A percentile compares a stretch with the other conserved stretches of the same genome.
phyloP scores from a whole-genome alignment of 2,888 invertebrate genomes.

The Mongoloraphidia duomilia region DNA sequence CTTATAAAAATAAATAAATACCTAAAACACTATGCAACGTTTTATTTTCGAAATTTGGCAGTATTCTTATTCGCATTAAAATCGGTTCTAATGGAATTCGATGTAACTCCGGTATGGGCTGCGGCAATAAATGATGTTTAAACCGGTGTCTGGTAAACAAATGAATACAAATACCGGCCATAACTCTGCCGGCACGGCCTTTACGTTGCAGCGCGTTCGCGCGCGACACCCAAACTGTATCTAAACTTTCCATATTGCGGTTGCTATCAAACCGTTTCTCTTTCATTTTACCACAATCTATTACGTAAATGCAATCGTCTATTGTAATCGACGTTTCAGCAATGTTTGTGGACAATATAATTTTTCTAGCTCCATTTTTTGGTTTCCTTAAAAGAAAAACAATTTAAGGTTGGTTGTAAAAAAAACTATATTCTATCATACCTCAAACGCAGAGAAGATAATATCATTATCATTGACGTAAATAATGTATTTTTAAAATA shows the following conservation, averaged over 20 bases:
- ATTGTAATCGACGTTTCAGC: conserved; percentile 94
- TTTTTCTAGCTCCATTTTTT: conserved; percentile 61
- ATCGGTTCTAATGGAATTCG: conserved; percentile 77
- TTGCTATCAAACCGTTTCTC: conserved; percentile 72
- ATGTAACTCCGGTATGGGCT: conserved; percentile 80
- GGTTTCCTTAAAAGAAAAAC: conserved; percentile 41
- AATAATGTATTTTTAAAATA: too few relatives aligned
- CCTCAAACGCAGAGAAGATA: too few relatives aligned
- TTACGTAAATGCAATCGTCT: conserved; percentile 87
- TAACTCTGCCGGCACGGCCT: conserved; percentile 84
- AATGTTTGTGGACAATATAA: conserved; percentile 81
- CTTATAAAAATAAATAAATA: conserved; percentile 16
- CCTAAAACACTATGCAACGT: conserved; percentile 37
- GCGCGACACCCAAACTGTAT: conserved; percentile 77
- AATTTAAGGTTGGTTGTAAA: neutral
- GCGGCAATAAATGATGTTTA: conserved; percentile 47
- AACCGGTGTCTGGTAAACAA: conserved; percentile 66
- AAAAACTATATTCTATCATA: too few relatives aligned
- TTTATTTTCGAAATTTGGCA: conserved; percentile 38
- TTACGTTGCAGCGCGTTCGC: conserved; percentile 82
- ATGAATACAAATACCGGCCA: conserved; percentile 76
- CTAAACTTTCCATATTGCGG: conserved; percentile 76
- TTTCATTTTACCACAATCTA: conserved; percentile 87
- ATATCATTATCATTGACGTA: too few relatives aligned
- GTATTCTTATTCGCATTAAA: conserved; percentile 57